Evolutionary conservation across 2,113 vertebrate species (phyloP).

Genomic region (Heliornis fulica): DNA sequence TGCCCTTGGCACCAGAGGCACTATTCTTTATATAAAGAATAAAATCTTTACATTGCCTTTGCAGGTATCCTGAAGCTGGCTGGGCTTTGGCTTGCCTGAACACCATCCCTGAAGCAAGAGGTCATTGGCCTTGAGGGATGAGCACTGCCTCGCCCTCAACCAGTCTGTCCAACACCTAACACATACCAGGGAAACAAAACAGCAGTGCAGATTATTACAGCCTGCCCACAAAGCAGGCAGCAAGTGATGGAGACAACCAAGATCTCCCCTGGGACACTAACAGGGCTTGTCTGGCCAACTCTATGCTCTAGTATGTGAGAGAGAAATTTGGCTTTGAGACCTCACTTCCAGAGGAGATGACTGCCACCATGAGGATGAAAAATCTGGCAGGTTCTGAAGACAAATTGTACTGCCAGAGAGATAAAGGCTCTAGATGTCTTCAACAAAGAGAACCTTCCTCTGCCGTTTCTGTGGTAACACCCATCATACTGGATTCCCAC

Average conservation of each 20-base stretch:
- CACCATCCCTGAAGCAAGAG: background rate
- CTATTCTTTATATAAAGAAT: too few species aligned
- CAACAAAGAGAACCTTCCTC: background rate
- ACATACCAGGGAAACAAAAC: background rate
- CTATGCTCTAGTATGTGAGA: background rate
- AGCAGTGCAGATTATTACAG: background rate
- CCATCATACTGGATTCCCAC: background rate
- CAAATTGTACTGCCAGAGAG: background rate
- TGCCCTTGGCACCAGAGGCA: too few species aligned
- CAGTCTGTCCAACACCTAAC: background rate
- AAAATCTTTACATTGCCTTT: accelerated
- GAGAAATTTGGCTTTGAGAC: background rate
- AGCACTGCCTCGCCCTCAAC: background rate
- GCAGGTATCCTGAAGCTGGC: background rate
- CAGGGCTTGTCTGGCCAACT: background rate
- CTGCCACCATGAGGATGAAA: background rate
- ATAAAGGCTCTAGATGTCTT: accelerated
- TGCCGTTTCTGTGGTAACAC: background rate
- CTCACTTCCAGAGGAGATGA: background rate
- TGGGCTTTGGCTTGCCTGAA: background rate
- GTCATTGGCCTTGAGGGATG: background rate
- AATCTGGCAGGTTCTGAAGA: background rate
- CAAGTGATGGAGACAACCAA: background rate
- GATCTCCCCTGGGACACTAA: background rate
- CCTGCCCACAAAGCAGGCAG: background rate